Evolutionary conservation across 1,140 invertebrate species (phyloP), one percentile per base, ranked within the genome.

Genomic region (Microplitis mediator): DNA sequence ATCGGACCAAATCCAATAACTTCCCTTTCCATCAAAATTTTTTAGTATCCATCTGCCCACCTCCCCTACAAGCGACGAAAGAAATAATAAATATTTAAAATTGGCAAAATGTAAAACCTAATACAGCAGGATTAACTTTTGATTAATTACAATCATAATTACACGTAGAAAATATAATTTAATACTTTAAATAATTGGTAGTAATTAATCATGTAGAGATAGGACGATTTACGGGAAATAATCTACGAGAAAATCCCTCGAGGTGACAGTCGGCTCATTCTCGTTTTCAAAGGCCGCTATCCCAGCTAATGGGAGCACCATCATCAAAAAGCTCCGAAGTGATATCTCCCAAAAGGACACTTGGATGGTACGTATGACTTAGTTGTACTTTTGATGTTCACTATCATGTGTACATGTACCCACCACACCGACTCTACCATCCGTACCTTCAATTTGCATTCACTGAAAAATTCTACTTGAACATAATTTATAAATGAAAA

Each of bases 301-400:
- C 39, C 23, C 23, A 16, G 50, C 45, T 67, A 67, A 67, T 67
- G 50, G 51, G 65, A 50, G 9, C n/a, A 50, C 39, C 65, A 36
- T 67, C 50, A 67, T 45, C 39, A 45, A 45, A 39, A 50, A 39
- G 14, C 62, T 36, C n/a, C 23, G 45, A 31, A n/a, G 50, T 52
- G 65, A 67, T 45, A 45, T 45, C 39, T 67, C 51, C 50, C 51
- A 51, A 54, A 54, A 67, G 45, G 65, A 67, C 51, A 67, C 65
- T 67, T 67, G 65, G 51, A 14, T 35, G 45, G 16, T 54, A 54
- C 14, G 39, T 45, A 16, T 58, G 14, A 31, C 56, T 58, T 31
- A 16, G 16, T 31, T 31, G 14, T 23, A 58, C 56, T 58, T 52
- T 39, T 54, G 39, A 67, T 31, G n/a, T 67, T 31, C 23, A 23